These are phyloP conservation scores for Apodemus sylvaticus DNA, from an alignment of 2,113 vertebrate species.

Conservation along the genomic window DNA sequence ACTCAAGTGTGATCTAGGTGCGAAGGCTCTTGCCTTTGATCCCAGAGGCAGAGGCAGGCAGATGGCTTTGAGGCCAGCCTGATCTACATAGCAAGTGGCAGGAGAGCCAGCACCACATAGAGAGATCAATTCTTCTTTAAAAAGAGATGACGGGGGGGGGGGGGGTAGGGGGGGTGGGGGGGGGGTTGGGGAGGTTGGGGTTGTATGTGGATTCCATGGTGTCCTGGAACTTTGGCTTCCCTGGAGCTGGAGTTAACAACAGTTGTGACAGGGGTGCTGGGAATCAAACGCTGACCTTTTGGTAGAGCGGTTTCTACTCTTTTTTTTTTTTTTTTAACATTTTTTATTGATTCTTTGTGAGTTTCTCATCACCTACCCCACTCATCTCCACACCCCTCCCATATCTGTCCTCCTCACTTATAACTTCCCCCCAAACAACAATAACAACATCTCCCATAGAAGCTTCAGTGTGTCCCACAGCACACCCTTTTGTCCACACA, in stretches of 20 bases:
- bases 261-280: not conserved
- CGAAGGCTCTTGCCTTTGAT: not conserved
- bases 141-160: not conserved
- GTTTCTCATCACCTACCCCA: not conserved
- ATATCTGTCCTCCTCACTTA: not conserved
- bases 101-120: not conserved
- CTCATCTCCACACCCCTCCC: not conserved
- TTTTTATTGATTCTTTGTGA: not conserved
- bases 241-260: not conserved
- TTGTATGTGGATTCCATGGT: no score
- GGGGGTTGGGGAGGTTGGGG: no score
- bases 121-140: not conserved
- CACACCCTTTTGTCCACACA: not conserved
- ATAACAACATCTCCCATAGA: not conserved
- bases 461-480: not conserved
- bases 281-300: not conserved
- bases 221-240: not conserved
- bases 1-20: not conserved
- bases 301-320: not conserved
- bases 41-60: not conserved
- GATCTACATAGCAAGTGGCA: not conserved
- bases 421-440: not conserved
- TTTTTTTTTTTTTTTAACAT: no score
- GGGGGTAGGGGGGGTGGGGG: no score
- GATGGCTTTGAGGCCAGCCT: not conserved